A percentile compares a stretch with the other conserved stretches of the same genome.
phyloP scores from a whole-genome alignment of 2,113 vertebrate species.

The Phylloscopus trochilus region DNA sequence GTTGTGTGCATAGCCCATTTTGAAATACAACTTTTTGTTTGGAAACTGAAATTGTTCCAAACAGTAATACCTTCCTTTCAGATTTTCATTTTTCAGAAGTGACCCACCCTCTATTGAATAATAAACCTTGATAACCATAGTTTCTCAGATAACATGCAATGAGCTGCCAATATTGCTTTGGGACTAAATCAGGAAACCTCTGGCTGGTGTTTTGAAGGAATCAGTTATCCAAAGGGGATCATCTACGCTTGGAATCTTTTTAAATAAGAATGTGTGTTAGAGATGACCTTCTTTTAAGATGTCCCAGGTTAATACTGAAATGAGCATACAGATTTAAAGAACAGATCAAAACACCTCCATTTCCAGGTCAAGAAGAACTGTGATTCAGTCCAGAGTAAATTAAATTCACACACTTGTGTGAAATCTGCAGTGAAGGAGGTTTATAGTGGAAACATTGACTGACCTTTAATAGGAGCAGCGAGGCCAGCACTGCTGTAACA shows the following conservation, averaged over 20 bases:
- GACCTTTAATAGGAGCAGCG: neutral
- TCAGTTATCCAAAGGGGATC: neutral
- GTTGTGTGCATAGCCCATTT: neutral
- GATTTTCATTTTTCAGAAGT: slow-evolving; percentile 13
- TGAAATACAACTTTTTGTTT: slow-evolving; percentile 14
- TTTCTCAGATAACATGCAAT: neutral
- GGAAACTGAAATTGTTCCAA: slow-evolving; percentile 2
- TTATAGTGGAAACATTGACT: slow-evolving; percentile 61
- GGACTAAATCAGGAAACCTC: neutral
- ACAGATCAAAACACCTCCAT: neutral
- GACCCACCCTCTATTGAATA: slow-evolving; percentile 20
- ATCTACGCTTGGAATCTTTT: neutral
- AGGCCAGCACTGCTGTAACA: slow-evolving; percentile 20
- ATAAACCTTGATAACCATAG: slow-evolving; percentile 5
- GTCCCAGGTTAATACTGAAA: neutral
- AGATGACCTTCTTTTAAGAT: neutral
- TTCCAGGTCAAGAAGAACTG: neutral
- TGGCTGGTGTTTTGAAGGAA: neutral
- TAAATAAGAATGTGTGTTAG: neutral
- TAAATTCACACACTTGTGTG: neutral
- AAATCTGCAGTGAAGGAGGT: neutral
- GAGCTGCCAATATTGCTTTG: neutral
- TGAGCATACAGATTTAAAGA: neutral
- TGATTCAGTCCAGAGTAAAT: slow-evolving; percentile 1
- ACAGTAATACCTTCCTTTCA: slow-evolving; percentile 18